These are phyloP conservation scores for Hestina assimilis DNA, from an alignment of 1,140 invertebrate genomes.

Conservation along the genomic window DNA sequence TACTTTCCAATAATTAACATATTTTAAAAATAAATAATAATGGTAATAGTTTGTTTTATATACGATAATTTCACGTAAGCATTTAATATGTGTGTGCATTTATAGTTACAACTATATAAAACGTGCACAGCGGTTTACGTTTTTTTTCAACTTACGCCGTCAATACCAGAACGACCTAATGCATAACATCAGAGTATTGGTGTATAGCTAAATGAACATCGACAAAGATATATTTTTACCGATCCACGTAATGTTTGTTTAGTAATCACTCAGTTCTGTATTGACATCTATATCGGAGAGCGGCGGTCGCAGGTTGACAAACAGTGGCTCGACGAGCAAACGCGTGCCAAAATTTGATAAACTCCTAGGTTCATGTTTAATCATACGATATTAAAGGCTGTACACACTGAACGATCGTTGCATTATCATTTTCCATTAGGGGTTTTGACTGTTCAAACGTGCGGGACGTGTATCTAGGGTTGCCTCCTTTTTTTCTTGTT, in stretches of 20 bases:
- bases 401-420: constrained; percentile 20
- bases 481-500: not conserved
- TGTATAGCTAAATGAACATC: not conserved
- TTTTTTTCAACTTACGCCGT: too few relatives aligned
- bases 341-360: constrained; percentile 72
- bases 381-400: constrained; percentile 66
- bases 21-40: too few relatives aligned
- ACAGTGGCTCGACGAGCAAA: constrained; percentile 48
- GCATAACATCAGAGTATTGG: too few relatives aligned
- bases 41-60: too few relatives aligned
- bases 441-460: constrained; percentile 47
- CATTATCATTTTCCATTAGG: constrained; percentile 66
- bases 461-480: constrained; percentile 15
- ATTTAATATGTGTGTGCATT: too few relatives aligned
- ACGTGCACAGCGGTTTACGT: too few relatives aligned
- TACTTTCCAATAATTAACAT: too few relatives aligned
- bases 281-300: constrained; percentile 54
- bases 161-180: too few relatives aligned
- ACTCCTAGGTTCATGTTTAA: constrained; percentile 62
- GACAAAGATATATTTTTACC: constrained; percentile 7
- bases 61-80: too few relatives aligned
- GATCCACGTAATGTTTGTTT: constrained; percentile 32
- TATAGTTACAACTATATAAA: too few relatives aligned
- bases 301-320: constrained; percentile 44
- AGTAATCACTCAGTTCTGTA: constrained; percentile 60